These are phyloP conservation scores for Drosophila lutescens DNA, from an alignment of 2,888 invertebrate genomes.

Conservation along the genomic window DNA sequence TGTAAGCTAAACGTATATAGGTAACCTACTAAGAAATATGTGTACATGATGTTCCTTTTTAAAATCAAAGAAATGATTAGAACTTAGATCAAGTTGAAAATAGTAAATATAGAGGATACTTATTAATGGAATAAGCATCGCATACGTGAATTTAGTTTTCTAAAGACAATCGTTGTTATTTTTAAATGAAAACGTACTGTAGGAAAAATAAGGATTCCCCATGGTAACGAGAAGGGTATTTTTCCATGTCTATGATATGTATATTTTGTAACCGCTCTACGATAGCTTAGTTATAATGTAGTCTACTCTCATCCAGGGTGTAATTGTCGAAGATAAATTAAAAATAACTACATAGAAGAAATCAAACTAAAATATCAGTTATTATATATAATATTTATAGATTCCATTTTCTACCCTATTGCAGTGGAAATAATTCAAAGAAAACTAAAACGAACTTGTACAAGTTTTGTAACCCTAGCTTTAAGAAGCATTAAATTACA, in stretches of 20 bases:
- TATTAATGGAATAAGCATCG: constrained; percentile 54
- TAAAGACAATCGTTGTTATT: constrained; percentile 81
- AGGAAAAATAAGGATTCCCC: neutral
- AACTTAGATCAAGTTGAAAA: constrained; percentile 39
- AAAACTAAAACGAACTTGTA: no score
- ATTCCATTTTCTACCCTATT: no score
- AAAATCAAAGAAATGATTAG: constrained; percentile 36
- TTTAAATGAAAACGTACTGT: constrained; percentile 53
- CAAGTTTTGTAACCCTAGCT: no score
- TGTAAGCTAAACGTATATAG: constrained; percentile 6
- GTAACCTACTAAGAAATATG: constrained; percentile 19
- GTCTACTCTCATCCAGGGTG: constrained; percentile 43
- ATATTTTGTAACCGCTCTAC: constrained; percentile 59
- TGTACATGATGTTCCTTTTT: constrained; percentile 68
- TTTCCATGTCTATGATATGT: constrained; percentile 43
- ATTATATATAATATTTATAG: no score
- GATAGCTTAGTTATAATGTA: constrained; percentile 59
- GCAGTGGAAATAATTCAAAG: no score
- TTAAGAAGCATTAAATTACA: no score
- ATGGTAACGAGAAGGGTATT: constrained; percentile 29
- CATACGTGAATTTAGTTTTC: constrained; percentile 74
- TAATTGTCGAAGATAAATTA: constrained; percentile 57
- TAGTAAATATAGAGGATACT: constrained; percentile 25
- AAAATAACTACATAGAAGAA: constrained; percentile 5
- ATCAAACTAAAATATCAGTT: no score